Conservation (phyloP, 2,888 invertebrate species). For the Cantharis nigra region DNA sequence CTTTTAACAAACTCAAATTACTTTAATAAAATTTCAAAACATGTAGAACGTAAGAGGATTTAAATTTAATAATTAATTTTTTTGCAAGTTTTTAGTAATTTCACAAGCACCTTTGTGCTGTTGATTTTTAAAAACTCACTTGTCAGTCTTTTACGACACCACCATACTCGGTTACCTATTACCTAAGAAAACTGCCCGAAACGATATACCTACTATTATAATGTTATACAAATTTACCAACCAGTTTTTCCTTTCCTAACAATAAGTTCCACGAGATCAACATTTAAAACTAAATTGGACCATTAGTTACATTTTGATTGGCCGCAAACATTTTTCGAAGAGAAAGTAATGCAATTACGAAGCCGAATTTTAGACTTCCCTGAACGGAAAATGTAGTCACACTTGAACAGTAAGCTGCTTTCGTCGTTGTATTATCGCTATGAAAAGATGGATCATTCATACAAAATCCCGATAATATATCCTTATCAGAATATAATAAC, state of each 20-base stretch:
- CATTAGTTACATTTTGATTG: slow-evolving; percentile 13
- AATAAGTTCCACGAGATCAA: no score
- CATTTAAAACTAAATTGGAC: slow-evolving; percentile 7
- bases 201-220: not conserved
- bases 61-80: not conserved
- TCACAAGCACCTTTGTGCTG: not conserved
- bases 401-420: slow-evolving; percentile 28
- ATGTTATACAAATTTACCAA: no score
- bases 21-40: not conserved
- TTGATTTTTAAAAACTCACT: not conserved
- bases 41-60: not conserved
- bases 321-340: slow-evolving; percentile 17
- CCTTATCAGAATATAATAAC: slow-evolving; percentile 42
- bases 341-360: slow-evolving; percentile 13
- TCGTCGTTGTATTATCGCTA: slow-evolving; percentile 30
- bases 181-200: not conserved
- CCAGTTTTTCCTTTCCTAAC: no score
- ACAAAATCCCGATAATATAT: slow-evolving; percentile 45
- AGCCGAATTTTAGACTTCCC: slow-evolving; percentile 21
- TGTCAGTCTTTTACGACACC: not conserved
- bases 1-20: not conserved
- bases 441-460: slow-evolving; percentile 44
- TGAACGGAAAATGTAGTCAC: slow-evolving; percentile 29
- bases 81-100: not conserved
- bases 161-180: not conserved